These are phyloP conservation scores for Doryteuthis pealeii DNA, from an alignment of 1,140 invertebrate genomes.

Conservation along the genomic window DNA sequence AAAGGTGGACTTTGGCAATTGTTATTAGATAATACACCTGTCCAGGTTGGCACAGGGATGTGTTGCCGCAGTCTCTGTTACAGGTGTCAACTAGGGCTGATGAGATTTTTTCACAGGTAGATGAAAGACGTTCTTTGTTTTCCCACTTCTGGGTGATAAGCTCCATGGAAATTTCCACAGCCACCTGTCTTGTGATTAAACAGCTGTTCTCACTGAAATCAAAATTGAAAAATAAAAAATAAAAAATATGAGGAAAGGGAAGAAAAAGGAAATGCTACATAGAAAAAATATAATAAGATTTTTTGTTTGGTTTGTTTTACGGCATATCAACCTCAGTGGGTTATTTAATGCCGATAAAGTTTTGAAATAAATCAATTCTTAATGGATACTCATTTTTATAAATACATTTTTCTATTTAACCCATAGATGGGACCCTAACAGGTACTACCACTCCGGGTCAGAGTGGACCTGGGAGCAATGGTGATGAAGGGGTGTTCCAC, in stretches of 20 bases:
- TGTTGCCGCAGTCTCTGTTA: background rate
- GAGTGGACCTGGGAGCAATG: too few species aligned
- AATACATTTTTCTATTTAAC: too few species aligned
- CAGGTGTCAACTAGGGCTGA: background rate
- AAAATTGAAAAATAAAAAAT: constrained; percentile 9
- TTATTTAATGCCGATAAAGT: too few species aligned
- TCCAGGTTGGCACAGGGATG: constrained; percentile 10
- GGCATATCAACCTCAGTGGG: too few species aligned
- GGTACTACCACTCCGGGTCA: too few species aligned
- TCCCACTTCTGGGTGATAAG: constrained; percentile 11
- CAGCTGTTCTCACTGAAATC: constrained; percentile 18
- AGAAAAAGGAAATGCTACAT: too few species aligned
- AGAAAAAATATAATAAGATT: too few species aligned
- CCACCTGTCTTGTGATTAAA: constrained; percentile 21
- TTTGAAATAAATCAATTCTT: too few species aligned
- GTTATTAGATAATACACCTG: constrained; percentile 17
- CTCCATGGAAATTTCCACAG: constrained; percentile 14
- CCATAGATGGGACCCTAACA: too few species aligned
- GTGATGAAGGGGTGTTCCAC: too few species aligned
- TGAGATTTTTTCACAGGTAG: background rate
- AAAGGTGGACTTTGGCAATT: background rate
- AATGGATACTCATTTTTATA: too few species aligned
- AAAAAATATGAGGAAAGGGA: background rate
- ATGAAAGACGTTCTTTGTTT: background rate
- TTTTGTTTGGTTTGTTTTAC: too few species aligned